phyloP scores from a whole-genome alignment of 2,113 vertebrate species.

The Desmodus rotundus region DNA sequence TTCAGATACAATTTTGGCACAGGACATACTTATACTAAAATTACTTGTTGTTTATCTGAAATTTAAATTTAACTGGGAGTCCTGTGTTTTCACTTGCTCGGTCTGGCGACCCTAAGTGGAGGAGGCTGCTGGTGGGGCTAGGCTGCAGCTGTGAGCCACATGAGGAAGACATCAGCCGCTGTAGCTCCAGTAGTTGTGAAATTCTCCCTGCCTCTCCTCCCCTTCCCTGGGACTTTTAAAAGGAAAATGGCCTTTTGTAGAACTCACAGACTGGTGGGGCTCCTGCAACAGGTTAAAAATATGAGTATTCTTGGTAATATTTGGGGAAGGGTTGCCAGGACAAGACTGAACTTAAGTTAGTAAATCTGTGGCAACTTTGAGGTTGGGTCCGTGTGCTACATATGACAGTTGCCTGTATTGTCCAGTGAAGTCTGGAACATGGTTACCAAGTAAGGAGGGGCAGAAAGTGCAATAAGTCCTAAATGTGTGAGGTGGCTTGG shows the following conservation, averaged over 20 bases:
- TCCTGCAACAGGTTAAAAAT: not conserved
- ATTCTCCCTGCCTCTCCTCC: fast-evolving
- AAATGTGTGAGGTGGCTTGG: not conserved
- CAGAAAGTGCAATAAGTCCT: too few species aligned
- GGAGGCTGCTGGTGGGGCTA: not conserved
- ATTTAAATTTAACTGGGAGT: not conserved
- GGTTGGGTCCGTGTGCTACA: not conserved
- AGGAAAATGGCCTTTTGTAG: not conserved
- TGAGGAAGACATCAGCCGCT: not conserved
- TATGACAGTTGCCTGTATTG: not conserved
- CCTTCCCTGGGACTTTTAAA: not conserved
- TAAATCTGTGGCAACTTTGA: not conserved
- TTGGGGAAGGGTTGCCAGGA: not conserved
- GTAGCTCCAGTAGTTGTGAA: not conserved
- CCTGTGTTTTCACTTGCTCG: not conserved
- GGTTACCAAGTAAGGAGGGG: not conserved
- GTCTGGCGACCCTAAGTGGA: not conserved
- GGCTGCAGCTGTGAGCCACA: not conserved
- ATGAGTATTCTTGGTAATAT: not conserved
- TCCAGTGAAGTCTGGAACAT: not conserved
- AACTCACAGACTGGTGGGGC: not conserved
- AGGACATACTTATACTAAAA: not conserved
- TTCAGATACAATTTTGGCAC: not conserved
- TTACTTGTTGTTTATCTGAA: not conserved
- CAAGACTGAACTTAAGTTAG: not conserved